These are phyloP conservation scores for Lochmaea crataegi DNA, from an alignment of 2,888 invertebrate genomes.

Conservation along the genomic window DNA sequence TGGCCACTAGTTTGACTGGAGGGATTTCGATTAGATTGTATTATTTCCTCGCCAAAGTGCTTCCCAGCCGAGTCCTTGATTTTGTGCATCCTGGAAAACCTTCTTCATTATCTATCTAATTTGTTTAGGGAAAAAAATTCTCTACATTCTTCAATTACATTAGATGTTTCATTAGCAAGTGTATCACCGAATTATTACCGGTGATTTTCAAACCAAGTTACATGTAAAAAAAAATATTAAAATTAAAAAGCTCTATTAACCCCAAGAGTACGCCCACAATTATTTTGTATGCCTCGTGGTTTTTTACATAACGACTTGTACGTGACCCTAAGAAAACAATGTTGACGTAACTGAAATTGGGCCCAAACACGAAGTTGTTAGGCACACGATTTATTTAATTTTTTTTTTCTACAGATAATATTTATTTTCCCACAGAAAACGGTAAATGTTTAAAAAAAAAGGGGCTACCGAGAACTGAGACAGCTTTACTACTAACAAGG, in stretches of 20 bases:
- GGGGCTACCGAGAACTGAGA: neutral
- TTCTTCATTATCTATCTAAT: no score
- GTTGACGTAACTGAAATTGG: constrained; percentile 32
- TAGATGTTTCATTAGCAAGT: neutral
- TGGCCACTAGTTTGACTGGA: no score
- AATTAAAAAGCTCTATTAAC: neutral
- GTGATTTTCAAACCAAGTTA: no score
- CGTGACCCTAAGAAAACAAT: constrained; percentile 32
- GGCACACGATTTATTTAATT: constrained; percentile 13
- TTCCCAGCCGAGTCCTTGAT: no score
- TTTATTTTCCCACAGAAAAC: constrained; percentile 5
- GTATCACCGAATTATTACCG: no score
- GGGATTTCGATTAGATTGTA: no score
- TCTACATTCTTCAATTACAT: neutral
- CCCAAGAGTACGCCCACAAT: neutral
- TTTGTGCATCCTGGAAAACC: no score
- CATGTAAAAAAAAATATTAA: neutral
- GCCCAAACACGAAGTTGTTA: constrained; percentile 30
- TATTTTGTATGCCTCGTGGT: constrained; percentile 18
- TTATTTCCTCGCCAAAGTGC: no score
- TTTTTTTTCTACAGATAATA: constrained; percentile 2
- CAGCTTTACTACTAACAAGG: no score
- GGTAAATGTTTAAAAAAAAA: constrained; percentile 1
- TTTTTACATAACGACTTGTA: constrained; percentile 28
- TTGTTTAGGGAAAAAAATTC: no score